Percentiles rank a stretch among this genome's conserved stretches.
Conservation (phyloP, 1,140 invertebrate species). For the Camponotus pennsylvanicus region DNA sequence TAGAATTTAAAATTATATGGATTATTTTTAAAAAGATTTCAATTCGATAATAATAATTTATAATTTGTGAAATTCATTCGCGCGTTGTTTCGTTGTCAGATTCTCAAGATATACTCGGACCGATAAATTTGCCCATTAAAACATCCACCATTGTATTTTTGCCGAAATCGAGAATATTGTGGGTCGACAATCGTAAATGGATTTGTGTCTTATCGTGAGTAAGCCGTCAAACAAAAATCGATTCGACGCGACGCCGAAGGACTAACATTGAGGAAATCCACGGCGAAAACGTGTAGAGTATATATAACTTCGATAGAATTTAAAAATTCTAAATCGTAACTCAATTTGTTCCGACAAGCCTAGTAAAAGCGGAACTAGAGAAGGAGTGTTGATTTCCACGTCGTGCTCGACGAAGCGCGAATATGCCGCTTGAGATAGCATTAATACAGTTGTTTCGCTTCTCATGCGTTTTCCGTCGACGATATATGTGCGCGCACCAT, state of each 20-base stretch:
- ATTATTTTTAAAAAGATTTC: neutral
- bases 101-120: too few relatives aligned
- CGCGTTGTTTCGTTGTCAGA: neutral
- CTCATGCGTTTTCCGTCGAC: neutral
- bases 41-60: neutral
- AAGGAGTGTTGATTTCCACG: slow-evolving; percentile 1
- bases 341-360: slow-evolving; percentile 5
- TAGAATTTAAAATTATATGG: slow-evolving; percentile 7
- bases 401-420: neutral
- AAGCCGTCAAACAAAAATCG: slow-evolving; percentile 32
- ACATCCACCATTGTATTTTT: neutral
- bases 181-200: neutral
- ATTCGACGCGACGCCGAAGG: neutral
- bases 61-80: neutral
- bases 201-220: slow-evolving; percentile 18
- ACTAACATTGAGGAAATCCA: neutral
- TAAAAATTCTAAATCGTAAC: neutral
- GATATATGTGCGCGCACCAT: neutral
- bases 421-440: neutral
- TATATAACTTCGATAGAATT: neutral
- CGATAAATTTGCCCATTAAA: neutral
- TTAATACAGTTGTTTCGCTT: neutral
- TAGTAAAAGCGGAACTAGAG: too few relatives aligned
- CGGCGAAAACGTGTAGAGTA: neutral
- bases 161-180: neutral